Base-by-base conservation (phyloP, 2,888 invertebrate species). In the Phasia obesa region DNA sequence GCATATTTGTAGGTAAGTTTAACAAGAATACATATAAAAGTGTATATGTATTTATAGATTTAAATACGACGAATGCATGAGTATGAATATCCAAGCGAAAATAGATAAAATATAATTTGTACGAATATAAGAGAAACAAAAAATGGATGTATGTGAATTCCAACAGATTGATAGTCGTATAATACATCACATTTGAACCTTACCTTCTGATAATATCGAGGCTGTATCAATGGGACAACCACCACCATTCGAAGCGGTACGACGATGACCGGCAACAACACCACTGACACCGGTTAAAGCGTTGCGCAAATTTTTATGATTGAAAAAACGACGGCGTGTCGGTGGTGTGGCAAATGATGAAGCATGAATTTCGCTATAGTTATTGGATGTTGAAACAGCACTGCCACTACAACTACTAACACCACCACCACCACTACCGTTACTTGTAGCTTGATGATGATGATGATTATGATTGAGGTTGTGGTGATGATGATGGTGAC, bases 311-410 rank as follows among this genome's bases (percentile, higher is more conserved):
- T 94, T 95, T 90, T 96, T 96, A 11, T 96, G 95, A 87, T 96
- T 96, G 57, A 96, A 93, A 92, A 97, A 96, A 92, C 96, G 90
- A 91, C 95, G 94, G 90, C 95, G 94, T 86, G 96, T 93, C 84
- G 93, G 93, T 57, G 97, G 96, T 62, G 96, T 96, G 57, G 96
- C 96, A 88, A 96, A 96, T 92, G 95, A 95, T 83, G 86, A 85
- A 64, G 86, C 93, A 93, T 89, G 87, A 90, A 92, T 94, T 91
- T 92, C 92, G 85, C 89, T 85, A 70, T 88, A 89, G 84, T 87
- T 86, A 77, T 88, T 87, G 13, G 59, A 31, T 31, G 65, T 59
- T 3, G 77, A 53, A 23, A 47, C 44, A 51, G 53, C 44, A 55
- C 57, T 25, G 23, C 65, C 35, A 35, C 44, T 19, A 49, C 27